Conservation (phyloP, 2,797 vertebrate genomes). For the Sebastes taczanowskii region DNA sequence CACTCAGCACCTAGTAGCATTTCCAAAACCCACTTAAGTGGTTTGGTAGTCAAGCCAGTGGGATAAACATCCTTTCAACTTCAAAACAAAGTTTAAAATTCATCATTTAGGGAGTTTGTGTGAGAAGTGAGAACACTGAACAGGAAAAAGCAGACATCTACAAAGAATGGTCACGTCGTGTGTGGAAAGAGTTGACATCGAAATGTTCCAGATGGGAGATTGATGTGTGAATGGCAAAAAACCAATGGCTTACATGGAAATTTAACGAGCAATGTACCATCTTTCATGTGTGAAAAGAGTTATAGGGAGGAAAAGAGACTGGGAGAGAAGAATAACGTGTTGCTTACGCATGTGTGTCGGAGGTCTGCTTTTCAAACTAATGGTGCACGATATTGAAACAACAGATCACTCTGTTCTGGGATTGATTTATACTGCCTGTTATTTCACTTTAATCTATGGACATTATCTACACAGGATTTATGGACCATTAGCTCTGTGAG, state of each 20-base stretch:
- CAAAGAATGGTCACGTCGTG: neutral
- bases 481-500: slow-evolving; percentile 73
- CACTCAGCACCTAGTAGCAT: neutral
- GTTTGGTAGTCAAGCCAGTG: neutral
- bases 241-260: neutral
- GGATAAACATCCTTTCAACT: neutral
- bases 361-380: slow-evolving; percentile 61
- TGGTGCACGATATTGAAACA: slow-evolving; percentile 72
- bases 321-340: slow-evolving; percentile 21
- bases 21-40: neutral
- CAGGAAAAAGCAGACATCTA: neutral
- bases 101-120: neutral
- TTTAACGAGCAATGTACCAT: neutral
- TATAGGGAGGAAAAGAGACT: neutral
- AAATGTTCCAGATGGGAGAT: neutral
- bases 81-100: neutral
- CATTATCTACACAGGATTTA: slow-evolving; percentile 77
- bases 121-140: neutral
- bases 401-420: slow-evolving; percentile 60
- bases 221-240: neutral
- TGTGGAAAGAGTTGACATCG: neutral
- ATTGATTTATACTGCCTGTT: slow-evolving; percentile 74
- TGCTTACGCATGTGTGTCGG: slow-evolving; percentile 41
- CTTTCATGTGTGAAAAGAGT: slow-evolving; percentile 16
- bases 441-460: slow-evolving; percentile 74